A percentile compares a stretch with the other conserved stretches of the same genome.
These are phyloP conservation scores for Pantala flavescens DNA, from an alignment of 1,140 invertebrate species.

Conservation along the genomic window DNA sequence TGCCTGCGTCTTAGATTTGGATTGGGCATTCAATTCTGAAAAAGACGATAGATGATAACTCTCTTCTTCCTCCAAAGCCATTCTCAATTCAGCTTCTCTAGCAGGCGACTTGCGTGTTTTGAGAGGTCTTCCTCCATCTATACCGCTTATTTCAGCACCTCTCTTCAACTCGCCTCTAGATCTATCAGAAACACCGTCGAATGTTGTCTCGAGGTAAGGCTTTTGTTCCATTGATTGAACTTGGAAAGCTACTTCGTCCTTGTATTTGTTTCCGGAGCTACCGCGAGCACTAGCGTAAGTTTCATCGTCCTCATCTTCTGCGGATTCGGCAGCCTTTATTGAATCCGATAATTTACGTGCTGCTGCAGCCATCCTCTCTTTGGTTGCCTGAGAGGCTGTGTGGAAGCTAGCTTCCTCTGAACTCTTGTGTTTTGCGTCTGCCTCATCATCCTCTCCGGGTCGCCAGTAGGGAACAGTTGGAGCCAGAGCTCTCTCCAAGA, in stretches of 20 bases:
- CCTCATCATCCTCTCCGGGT: conserved; percentile 25
- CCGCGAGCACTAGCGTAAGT: conserved; percentile 32
- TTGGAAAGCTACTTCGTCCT: conserved; percentile 19
- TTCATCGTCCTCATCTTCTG: conserved; percentile 20
- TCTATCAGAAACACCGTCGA: background rate
- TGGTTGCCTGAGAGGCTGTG: conserved; percentile 17
- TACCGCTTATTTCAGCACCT: conserved; percentile 11
- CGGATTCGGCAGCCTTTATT: conserved; percentile 23
- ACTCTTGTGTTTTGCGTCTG: conserved; percentile 27
- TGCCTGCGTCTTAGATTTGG: background rate
- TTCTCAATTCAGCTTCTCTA: background rate
- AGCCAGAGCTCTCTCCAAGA: conserved; percentile 29
- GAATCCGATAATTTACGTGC: background rate
- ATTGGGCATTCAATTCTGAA: background rate
- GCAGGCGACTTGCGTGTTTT: conserved; percentile 12
- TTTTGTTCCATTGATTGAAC: background rate
- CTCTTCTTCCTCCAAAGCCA: conserved; percentile 19
- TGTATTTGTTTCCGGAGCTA: conserved; percentile 11
- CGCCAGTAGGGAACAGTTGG: conserved; percentile 12
- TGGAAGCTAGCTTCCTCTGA: conserved; percentile 27
- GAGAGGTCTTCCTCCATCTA: conserved; percentile 1
- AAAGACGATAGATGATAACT: conserved; percentile 11
- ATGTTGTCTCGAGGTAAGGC: background rate
- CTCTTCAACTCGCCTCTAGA: conserved; percentile 17
- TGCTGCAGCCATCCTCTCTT: conserved; percentile 13